phyloP scores from a whole-genome alignment of 2,888 invertebrate genomes.

The Eumacrocentrus americanus region DNA sequence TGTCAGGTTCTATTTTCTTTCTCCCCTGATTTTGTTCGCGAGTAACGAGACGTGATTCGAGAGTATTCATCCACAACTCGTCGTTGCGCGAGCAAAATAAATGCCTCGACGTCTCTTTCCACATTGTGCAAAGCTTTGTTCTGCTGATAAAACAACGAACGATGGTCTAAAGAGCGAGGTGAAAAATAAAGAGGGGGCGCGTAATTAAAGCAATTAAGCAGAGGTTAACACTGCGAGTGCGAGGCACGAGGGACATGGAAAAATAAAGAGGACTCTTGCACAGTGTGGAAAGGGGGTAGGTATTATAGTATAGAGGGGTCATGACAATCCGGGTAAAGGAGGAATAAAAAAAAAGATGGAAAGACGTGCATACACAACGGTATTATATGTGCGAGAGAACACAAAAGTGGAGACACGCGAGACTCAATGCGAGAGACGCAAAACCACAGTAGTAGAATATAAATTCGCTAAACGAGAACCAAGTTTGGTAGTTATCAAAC shows the following conservation, averaged over 20 bases:
- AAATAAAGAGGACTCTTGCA: conserved; percentile 23
- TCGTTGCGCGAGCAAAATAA: neutral
- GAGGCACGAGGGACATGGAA: conserved; percentile 24
- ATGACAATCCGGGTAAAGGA: conserved; percentile 32
- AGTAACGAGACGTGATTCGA: too few relatives aligned
- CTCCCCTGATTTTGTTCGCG: too few relatives aligned
- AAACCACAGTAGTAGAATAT: conserved; percentile 46
- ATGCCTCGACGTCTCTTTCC: conserved; percentile 7
- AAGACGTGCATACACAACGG: conserved; percentile 32
- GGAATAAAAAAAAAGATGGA: conserved; percentile 28
- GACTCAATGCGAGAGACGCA: conserved; percentile 30
- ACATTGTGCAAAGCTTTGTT: conserved; percentile 31
- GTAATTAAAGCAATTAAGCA: conserved; percentile 47
- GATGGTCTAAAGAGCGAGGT: conserved; percentile 9
- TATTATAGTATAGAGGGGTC: conserved; percentile 27
- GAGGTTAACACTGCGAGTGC: conserved; percentile 40
- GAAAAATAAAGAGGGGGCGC: conserved; percentile 36
- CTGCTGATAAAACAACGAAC: conserved; percentile 32
- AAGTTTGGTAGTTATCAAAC: conserved; percentile 55
- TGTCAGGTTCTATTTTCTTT: neutral
- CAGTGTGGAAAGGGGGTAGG: conserved; percentile 22
- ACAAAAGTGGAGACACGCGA: conserved; percentile 29
- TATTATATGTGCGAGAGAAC: conserved; percentile 30
- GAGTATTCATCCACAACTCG: too few relatives aligned
- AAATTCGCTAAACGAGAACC: conserved; percentile 54